Conservation (phyloP, 1,140 invertebrate species). For the Bombus huntii region DNA sequence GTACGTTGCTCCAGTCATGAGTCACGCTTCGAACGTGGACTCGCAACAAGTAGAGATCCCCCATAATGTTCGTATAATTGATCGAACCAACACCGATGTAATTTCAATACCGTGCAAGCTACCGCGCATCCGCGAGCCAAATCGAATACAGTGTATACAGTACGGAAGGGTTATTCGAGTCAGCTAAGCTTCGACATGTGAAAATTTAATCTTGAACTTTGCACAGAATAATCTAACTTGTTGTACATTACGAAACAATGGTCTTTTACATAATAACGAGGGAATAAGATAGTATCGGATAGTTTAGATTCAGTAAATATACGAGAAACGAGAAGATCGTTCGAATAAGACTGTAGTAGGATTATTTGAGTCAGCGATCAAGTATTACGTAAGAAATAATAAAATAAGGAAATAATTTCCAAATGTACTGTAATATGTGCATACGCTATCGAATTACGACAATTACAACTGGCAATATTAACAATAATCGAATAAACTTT, state of each 20-base stretch:
- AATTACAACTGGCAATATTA: too few relatives aligned
- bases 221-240: not conserved
- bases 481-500: too few relatives aligned
- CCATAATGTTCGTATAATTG: conserved; percentile 37
- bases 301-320: too few relatives aligned
- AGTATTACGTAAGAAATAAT: too few relatives aligned
- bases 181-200: not conserved
- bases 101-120: conserved; percentile 23
- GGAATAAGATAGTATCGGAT: too few relatives aligned
- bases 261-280: not conserved
- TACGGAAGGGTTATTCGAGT: not conserved
- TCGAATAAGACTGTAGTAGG: too few relatives aligned
- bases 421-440: too few relatives aligned
- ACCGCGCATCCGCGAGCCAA: conserved; percentile 3
- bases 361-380: too few relatives aligned
- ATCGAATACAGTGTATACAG: not conserved
- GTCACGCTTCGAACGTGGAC: conserved; percentile 46
- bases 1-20: conserved; percentile 53
- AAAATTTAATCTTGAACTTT: not conserved
- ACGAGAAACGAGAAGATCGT: too few relatives aligned
- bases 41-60: conserved; percentile 51
- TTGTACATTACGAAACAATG: not conserved
- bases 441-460: too few relatives aligned
- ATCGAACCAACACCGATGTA: conserved; percentile 23
- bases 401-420: too few relatives aligned